phyloP scores from a whole-genome alignment of 2,888 invertebrate genomes.

The Oligia fasciuncula region DNA sequence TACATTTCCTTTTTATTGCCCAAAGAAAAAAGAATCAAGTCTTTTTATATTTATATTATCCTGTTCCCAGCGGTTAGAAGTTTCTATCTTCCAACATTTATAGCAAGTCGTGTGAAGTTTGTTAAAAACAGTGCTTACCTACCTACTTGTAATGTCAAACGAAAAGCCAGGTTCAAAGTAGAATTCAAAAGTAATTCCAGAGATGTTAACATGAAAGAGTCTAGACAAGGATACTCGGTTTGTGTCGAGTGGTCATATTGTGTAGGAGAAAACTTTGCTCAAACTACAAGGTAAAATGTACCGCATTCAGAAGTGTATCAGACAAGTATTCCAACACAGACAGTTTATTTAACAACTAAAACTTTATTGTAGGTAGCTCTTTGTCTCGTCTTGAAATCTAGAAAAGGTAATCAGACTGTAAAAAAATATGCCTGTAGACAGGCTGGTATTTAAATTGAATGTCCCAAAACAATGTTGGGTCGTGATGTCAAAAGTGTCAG shows the following conservation, averaged over 20 bases:
- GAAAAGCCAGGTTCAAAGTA: conserved; percentile 25
- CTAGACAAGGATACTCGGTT: conserved; percentile 12
- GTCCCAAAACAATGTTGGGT: background rate
- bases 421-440: background rate
- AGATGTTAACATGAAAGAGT: conserved; percentile 22
- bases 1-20: too few relatives aligned
- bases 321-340: background rate
- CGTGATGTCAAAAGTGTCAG: background rate
- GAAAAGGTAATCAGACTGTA: background rate
- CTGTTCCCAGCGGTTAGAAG: background rate
- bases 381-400: background rate
- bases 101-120: conserved; percentile 8
- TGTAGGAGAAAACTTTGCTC: background rate
- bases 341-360: background rate
- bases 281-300: conserved; percentile 15
- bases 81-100: conserved; percentile 4
- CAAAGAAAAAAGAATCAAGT: background rate
- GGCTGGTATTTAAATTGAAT: background rate
- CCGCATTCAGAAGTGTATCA: conserved; percentile 2
- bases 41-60: conserved; percentile 11
- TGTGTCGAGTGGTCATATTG: conserved; percentile 12
- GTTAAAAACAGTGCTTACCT: conserved; percentile 9
- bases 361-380: background rate
- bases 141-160: conserved; percentile 7
- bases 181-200: conserved; percentile 27